Conservation (phyloP, 2,888 invertebrate species). For the Blera fallax region DNA sequence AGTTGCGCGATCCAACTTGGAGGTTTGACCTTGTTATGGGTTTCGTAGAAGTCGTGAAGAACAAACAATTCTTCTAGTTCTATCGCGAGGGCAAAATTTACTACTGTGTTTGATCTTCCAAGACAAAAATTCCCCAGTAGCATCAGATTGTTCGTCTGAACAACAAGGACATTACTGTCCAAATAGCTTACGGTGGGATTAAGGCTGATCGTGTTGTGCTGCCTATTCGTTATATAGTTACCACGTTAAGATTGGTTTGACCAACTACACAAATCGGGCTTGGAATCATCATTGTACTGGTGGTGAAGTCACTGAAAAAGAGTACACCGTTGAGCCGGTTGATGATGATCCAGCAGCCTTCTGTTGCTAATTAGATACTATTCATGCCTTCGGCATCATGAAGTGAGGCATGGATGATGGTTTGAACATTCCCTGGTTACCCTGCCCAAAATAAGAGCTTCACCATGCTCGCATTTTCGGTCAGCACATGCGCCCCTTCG, state of each 20-base stretch:
- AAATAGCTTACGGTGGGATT: slow-evolving; percentile 98
- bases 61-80: slow-evolving; percentile 99
- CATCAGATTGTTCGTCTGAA: slow-evolving; percentile 98
- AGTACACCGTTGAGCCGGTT: slow-evolving; percentile 96
- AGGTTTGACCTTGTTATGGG: no score
- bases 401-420: slow-evolving; percentile 99
- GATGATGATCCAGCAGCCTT: slow-evolving; percentile 98
- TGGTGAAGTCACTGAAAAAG: slow-evolving; percentile 97
- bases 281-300: slow-evolving; percentile 95
- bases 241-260: slow-evolving; percentile 97
- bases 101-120: slow-evolving; percentile 98
- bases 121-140: slow-evolving; percentile 99
- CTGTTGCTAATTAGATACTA: slow-evolving; percentile 98
- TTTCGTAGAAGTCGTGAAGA: slow-evolving; percentile 99
- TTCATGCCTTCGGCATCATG: slow-evolving; percentile 98
- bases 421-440: slow-evolving; percentile 98
- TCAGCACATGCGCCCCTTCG: slow-evolving; percentile 95
- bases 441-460: slow-evolving; percentile 93
- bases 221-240: slow-evolving; percentile 98
- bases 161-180: slow-evolving; percentile 98
- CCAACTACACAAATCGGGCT: slow-evolving; percentile 97
- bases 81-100: slow-evolving; percentile 99
- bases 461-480: slow-evolving; percentile 98
- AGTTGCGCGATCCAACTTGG: no score
- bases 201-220: slow-evolving; percentile 99